Conservation (phyloP, 1,140 invertebrate species). For the Liolophura sinensis region DNA sequence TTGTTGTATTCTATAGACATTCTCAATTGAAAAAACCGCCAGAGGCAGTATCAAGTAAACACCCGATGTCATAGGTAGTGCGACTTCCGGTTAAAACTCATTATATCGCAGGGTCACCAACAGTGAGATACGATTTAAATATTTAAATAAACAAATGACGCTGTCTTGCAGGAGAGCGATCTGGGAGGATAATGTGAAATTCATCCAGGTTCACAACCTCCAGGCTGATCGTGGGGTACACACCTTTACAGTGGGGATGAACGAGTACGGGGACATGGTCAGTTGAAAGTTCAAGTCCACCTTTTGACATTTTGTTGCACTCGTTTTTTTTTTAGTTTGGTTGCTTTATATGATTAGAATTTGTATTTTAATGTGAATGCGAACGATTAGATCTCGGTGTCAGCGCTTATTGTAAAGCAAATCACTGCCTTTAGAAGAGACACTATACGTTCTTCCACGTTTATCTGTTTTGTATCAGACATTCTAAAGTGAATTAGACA, state of each 20-base stretch:
- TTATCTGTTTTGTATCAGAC: no score
- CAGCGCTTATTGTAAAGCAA: no score
- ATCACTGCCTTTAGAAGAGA: no score
- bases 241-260: conserved; percentile 40
- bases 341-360: no score
- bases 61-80: no score
- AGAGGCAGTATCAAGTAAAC: not conserved
- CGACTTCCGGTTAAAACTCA: not conserved
- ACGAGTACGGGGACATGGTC: conserved; percentile 38
- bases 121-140: not conserved
- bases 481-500: no score
- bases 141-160: not conserved
- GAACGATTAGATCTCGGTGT: no score
- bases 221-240: conserved; percentile 62
- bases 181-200: conserved; percentile 16
- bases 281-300: not conserved
- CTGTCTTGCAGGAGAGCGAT: conserved; percentile 6
- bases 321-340: no score
- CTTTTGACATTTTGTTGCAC: no score
- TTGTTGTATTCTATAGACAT: not conserved
- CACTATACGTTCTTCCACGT: no score
- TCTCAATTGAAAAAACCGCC: not conserved
- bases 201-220: conserved; percentile 79
- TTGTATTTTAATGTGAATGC: no score
- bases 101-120: not conserved